Evolutionary conservation across 2,797 vertebrate species (phyloP).

Genomic region (Peromyscus melanophrys): DNA sequence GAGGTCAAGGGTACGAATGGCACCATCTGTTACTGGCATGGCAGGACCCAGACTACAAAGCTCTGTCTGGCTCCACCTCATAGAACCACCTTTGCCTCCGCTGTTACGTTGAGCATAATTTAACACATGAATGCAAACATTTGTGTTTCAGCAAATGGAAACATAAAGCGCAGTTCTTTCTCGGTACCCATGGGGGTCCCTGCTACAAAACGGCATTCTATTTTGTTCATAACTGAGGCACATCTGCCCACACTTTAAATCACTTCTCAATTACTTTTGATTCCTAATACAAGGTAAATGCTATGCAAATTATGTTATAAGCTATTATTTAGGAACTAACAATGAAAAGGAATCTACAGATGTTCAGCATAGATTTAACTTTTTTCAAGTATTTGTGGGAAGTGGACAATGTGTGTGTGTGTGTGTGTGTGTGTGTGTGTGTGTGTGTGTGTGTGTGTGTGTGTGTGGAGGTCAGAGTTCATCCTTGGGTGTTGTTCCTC

Average conservation of each 20-base stretch:
- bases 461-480: not conserved
- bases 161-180: not conserved
- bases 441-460: not conserved
- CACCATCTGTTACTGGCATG: rapidly evolving
- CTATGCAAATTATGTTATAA: not conserved
- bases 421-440: too few species aligned
- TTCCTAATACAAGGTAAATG: not conserved
- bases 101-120: not conserved
- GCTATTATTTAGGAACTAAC: not conserved
- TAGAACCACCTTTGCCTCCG: not conserved
- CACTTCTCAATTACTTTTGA: not conserved
- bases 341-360: not conserved
- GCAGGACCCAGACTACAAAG: not conserved
- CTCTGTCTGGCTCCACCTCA: not conserved
- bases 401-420: not conserved
- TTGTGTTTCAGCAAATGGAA: not conserved
- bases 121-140: not conserved
- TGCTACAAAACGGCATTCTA: not conserved
- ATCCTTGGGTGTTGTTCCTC: not conserved
- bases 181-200: not conserved
- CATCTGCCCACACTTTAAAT: not conserved
- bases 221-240: not conserved
- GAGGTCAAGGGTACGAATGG: rapidly evolving
- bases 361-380: not conserved
- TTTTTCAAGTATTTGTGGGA: not conserved